Evolutionary conservation across 2,113 vertebrate genomes (phyloP).

Genomic region (Hippocampus zosterae): DNA sequence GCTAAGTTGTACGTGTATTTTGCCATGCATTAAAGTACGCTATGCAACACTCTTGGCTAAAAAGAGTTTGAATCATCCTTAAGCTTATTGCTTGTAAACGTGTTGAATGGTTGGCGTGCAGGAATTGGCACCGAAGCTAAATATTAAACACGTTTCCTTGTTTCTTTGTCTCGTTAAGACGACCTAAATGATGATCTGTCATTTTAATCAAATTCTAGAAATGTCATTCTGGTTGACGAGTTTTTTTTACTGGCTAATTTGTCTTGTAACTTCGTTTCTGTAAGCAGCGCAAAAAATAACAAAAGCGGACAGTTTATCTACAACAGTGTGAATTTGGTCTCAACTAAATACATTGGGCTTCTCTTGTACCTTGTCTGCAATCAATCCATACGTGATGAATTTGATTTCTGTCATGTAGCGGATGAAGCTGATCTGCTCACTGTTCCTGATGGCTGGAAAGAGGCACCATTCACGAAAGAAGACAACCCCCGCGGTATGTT

Average conservation of each 20-base stretch:
- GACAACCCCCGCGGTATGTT: conserved; percentile 89
- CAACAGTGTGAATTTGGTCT: background rate
- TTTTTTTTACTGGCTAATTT: background rate
- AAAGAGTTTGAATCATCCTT: accelerated
- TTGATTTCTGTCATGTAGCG: conserved; percentile 13
- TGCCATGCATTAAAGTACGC: background rate
- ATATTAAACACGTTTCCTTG: background rate
- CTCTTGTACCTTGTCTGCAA: no score
- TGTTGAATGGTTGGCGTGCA: background rate
- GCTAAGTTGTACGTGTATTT: conserved; percentile 23
- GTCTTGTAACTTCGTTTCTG: background rate
- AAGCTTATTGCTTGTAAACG: background rate
- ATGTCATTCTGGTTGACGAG: background rate
- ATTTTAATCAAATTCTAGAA: background rate
- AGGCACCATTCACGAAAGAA: conserved; percentile 79
- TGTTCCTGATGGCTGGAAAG: conserved; percentile 94
- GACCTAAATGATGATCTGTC: background rate
- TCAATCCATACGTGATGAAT: background rate
- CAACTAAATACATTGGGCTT: no score
- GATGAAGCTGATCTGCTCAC: conserved; percentile 81
- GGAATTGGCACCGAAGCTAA: background rate
- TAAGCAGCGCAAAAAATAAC: no score
- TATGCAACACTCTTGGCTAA: accelerated
- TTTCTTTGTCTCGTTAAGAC: no score
- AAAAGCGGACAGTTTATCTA: background rate